phyloP scores from a whole-genome alignment of 2,888 invertebrate species.

The Epistrophella euchroma region DNA sequence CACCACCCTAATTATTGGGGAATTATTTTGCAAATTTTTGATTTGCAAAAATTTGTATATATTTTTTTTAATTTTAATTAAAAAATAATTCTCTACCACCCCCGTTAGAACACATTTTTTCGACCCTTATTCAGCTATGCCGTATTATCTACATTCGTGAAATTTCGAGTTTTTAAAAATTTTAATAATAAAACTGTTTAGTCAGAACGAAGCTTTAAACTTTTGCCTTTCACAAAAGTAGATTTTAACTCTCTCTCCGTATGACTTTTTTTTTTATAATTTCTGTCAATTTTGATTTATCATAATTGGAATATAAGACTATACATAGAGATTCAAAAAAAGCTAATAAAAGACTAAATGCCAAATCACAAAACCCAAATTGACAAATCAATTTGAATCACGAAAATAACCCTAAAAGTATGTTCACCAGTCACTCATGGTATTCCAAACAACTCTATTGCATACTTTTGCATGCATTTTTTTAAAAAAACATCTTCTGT shows the following conservation, averaged over 20 bases:
- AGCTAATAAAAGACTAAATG: neutral
- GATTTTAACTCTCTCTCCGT: too few species aligned
- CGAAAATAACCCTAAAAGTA: neutral
- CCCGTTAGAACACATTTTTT: too few species aligned
- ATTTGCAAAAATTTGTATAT: too few species aligned
- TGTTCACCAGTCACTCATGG: slow-evolving; percentile 4
- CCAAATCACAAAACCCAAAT: neutral
- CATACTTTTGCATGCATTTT: slow-evolving; percentile 60
- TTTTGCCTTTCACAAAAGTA: neutral
- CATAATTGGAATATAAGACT: neutral
- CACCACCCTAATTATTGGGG: too few species aligned
- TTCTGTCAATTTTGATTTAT: neutral
- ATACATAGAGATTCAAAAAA: neutral
- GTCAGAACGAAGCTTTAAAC: too few species aligned
- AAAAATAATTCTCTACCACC: too few species aligned
- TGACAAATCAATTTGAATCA: neutral
- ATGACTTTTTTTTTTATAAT: neutral
- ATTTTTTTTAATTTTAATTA: too few species aligned
- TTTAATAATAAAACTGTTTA: too few species aligned
- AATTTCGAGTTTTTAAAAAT: too few species aligned
- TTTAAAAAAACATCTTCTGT: neutral
- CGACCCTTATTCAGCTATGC: too few species aligned
- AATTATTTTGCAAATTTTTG: too few species aligned
- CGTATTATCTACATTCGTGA: too few species aligned
- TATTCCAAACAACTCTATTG: slow-evolving; percentile 51